Conservation (phyloP, 2,113 vertebrate species). For the Percopsis transmontana region DNA sequence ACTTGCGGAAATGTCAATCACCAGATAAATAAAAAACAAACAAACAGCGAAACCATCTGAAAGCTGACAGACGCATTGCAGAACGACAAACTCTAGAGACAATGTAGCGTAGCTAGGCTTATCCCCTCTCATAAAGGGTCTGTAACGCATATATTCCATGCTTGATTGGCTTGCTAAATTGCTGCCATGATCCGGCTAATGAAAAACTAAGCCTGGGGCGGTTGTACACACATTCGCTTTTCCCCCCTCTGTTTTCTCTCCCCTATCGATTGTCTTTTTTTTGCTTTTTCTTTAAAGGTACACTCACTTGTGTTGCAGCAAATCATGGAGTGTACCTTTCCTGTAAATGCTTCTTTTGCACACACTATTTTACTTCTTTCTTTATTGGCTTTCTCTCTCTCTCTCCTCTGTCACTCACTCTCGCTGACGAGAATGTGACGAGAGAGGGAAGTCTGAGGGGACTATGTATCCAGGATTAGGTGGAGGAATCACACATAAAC, state of each 20-base stretch:
- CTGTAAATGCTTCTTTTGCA: neutral
- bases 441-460: slow-evolving; percentile 19
- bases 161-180: slow-evolving; percentile 14
- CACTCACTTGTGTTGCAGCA: no score
- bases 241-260: neutral
- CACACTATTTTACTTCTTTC: neutral
- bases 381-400: slow-evolving; percentile 29
- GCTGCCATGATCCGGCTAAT: neutral
- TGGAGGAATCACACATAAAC: neutral
- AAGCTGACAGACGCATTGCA: neutral
- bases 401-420: neutral
- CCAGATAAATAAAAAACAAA: slow-evolving; percentile 8
- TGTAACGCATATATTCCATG: neutral
- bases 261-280: neutral
- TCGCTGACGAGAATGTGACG: slow-evolving; percentile 19
- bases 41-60: neutral
- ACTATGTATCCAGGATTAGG: slow-evolving; percentile 33
- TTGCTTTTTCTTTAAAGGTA: neutral
- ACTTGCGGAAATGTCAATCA: slow-evolving; percentile 42
- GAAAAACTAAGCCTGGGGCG: neutral
- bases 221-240: neutral
- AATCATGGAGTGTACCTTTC: neutral
- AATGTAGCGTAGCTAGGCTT: neutral
- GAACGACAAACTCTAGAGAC: neutral
- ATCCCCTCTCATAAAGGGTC: neutral